A percentile compares a stretch with the other conserved stretches of the same genome.
These are phyloP conservation scores for Sphaerophoria taeniata DNA, from an alignment of 2,888 invertebrate genomes.

Conservation along the genomic window DNA sequence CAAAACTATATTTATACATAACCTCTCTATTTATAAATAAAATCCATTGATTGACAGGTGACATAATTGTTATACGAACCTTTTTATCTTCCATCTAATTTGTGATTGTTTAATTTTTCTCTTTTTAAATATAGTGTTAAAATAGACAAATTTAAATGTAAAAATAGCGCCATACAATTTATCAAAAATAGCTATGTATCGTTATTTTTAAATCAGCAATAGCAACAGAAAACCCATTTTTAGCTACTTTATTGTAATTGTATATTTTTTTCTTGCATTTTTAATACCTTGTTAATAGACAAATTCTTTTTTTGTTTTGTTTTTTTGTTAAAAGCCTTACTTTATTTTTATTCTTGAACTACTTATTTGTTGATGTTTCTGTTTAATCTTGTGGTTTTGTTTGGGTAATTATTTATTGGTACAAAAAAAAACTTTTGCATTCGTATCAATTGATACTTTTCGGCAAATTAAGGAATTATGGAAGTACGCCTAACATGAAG, in stretches of 20 bases:
- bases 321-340: no score
- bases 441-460: no score
- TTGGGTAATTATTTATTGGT: no score
- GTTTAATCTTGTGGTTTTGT: no score
- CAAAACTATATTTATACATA: conserved; percentile 31
- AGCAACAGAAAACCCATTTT: conserved; percentile 36
- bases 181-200: no score
- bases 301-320: no score
- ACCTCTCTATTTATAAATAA: conserved; percentile 8
- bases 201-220: conserved; percentile 7
- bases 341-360: no score
- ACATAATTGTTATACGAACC: conserved; percentile 4
- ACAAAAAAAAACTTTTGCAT: no score
- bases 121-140: conserved; percentile 27
- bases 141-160: conserved; percentile 33
- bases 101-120: conserved; percentile 57
- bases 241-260: conserved; percentile 55
- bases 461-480: no score
- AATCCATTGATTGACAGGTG: conserved; percentile 2
- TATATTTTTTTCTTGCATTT: conserved; percentile 24
- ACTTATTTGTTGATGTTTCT: no score
- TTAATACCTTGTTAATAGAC: no score
- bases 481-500: no score
- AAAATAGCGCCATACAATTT: neutral
- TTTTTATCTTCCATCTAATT: conserved; percentile 66